phyloP scores from a whole-genome alignment of 2,113 vertebrate genomes.

The Artemisiospiza belli region DNA sequence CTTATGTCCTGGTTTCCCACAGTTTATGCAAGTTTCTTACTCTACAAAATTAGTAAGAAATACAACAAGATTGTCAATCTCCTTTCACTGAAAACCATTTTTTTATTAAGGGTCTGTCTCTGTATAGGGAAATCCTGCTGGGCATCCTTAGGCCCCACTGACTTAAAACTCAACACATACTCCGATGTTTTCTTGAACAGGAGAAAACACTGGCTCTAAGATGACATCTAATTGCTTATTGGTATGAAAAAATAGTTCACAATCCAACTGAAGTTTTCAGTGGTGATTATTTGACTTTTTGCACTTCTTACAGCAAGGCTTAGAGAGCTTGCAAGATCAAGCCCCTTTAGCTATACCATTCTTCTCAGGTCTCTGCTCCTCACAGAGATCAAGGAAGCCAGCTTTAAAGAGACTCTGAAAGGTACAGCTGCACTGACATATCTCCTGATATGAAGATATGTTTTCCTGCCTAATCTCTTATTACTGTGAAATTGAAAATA shows the following conservation, averaged over 20 bases:
- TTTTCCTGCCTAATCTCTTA: background rate
- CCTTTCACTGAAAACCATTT: background rate
- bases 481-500: constrained; percentile 2
- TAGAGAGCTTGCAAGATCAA: background rate
- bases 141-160: background rate
- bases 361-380: background rate
- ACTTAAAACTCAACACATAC: background rate
- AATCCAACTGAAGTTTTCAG: background rate
- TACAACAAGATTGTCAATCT: background rate
- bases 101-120: background rate
- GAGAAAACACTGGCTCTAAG: background rate
- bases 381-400: background rate
- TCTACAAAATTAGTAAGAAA: background rate
- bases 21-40: background rate
- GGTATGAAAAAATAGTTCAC: background rate
- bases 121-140: background rate
- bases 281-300: background rate
- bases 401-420: background rate
- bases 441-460: background rate
- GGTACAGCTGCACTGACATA: background rate
- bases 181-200: background rate
- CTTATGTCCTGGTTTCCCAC: background rate
- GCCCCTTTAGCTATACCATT: background rate
- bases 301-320: background rate
- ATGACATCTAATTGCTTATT: background rate